Percentiles rank a stretch among this genome's conserved stretches.
Conservation (phyloP, 2,888 invertebrate genomes). For the Eilema depressum region DNA sequence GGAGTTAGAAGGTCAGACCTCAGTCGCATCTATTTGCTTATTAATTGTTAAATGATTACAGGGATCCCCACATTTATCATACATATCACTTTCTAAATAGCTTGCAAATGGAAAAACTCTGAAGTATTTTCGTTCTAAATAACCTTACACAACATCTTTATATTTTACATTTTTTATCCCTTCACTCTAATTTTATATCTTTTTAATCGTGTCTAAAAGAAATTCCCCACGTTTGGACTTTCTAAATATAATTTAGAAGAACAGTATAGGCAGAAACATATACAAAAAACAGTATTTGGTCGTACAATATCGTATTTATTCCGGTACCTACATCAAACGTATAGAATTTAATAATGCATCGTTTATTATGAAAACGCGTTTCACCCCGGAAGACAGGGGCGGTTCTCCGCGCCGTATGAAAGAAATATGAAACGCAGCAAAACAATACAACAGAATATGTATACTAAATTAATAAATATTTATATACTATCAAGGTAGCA, state of each 20-base stretch:
- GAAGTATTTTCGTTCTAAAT: not conserved
- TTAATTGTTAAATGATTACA: too few relatives aligned
- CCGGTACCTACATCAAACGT: constrained; percentile 69
- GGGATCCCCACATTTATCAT: too few relatives aligned
- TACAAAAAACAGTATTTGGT: constrained; percentile 33
- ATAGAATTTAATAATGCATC: constrained; percentile 79
- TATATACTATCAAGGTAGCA: not conserved
- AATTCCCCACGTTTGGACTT: constrained; percentile 6
- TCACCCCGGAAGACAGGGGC: constrained; percentile 26
- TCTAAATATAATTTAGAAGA: constrained; percentile 16
- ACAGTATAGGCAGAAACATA: constrained; percentile 20
- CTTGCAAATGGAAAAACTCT: not conserved
- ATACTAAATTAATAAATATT: not conserved
- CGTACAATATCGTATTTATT: constrained; percentile 59
- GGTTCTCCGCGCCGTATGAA: constrained; percentile 5
- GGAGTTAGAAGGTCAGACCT: too few relatives aligned
- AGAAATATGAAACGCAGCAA: not conserved
- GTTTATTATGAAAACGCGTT: constrained; percentile 61
- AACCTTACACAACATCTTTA: not conserved
- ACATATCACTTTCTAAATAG: not conserved
- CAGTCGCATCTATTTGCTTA: too few relatives aligned
- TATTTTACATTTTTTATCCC: constrained; percentile 1
- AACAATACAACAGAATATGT: not conserved
- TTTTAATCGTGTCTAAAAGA: constrained; percentile 9
- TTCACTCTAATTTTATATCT: not conserved